Base-by-base conservation (phyloP, 1,140 invertebrate genomes). In the Araneus ventricosus region DNA sequence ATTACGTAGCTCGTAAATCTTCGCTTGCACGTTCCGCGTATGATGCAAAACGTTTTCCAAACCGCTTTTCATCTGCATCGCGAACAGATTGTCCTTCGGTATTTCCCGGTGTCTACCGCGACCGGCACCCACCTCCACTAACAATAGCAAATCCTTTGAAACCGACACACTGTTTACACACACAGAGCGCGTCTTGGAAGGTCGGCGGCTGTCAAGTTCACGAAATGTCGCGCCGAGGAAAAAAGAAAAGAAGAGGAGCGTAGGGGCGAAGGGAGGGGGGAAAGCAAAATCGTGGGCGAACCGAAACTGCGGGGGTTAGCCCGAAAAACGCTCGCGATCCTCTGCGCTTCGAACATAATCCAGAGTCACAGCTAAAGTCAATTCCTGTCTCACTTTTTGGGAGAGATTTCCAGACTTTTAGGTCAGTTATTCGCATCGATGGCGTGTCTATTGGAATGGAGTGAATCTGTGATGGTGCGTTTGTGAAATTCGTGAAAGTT, bases 231-330 rank as follows among this genome's bases (percentile, higher is more conserved):
- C 67, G 30, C 27, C 17, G 67, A 2, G 17, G 30, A 34, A 34
- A 30, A 34, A 34, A 75, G 4, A 75, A 10, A 45, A 84, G 27
- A 30, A 84, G 45, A 57, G 20, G 63, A 45, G 24, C 14, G 87
- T 17, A 88, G 37, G 37, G 10, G 10, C 7, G 59, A 59, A 37
- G 59, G 59, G 59, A 41, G 34, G 39, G 34, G 6, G 37, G 20
- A 17, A 39, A 41, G 37, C n/a, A 39, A 90, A 90, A 57, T 90
- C 88, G 88, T 90, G 88, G 88, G 88, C 88, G 88, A 90, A 52
- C 34, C 24, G 59, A 90, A 90, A 90, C 61, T 90, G 88, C 88
- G 88, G 88, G 88, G 88, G 88, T 90, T 90, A 88, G 61, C 87
- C 37, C 37, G 84, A 52, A 52, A 52, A 59, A 59, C 41, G n/a